These are phyloP conservation scores for Fissipunctia ypsillon DNA, from an alignment of 2,888 invertebrate genomes.

Conservation along the genomic window DNA sequence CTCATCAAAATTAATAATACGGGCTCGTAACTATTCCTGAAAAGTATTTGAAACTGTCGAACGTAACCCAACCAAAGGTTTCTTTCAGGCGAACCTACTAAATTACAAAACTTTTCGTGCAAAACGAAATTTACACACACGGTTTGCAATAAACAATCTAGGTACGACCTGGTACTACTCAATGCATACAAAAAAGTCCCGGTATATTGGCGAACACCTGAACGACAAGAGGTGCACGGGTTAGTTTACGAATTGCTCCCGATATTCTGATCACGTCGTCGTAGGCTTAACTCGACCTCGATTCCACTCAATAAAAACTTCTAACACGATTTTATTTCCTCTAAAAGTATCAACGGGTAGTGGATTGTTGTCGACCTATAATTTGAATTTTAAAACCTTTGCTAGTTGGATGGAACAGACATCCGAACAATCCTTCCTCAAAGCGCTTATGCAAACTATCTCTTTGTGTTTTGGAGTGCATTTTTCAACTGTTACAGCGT, in stretches of 20 bases:
- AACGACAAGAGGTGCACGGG: constrained; percentile 61
- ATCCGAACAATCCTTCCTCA: constrained; percentile 51
- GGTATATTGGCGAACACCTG: constrained; percentile 71
- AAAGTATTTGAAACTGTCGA: constrained; percentile 15
- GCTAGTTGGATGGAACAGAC: constrained; percentile 46
- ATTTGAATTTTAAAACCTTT: constrained; percentile 49
- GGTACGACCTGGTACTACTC: constrained; percentile 49
- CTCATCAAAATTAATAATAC: constrained; percentile 1
- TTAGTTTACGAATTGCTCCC: constrained; percentile 58
- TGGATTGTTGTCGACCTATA: constrained; percentile 52
- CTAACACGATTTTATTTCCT: constrained; percentile 76
- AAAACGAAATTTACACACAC: constrained; percentile 66
- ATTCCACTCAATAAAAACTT: constrained; percentile 78
- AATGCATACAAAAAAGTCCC: constrained; percentile 73
- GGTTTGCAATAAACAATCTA: constrained; percentile 69
- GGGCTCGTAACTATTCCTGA: not conserved
- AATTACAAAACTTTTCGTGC: constrained; percentile 52
- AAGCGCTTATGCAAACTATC: constrained; percentile 58
- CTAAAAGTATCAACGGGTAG: constrained; percentile 68
- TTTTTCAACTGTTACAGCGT: constrained; percentile 76
- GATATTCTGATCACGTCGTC: constrained; percentile 74
- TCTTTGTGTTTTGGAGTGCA: constrained; percentile 72
- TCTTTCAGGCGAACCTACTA: constrained; percentile 22
- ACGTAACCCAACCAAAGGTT: constrained; percentile 18
- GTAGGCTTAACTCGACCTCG: constrained; percentile 75